Conservation (phyloP, 2,113 vertebrate species). For the Pangasianodon hypophthalmus region DNA sequence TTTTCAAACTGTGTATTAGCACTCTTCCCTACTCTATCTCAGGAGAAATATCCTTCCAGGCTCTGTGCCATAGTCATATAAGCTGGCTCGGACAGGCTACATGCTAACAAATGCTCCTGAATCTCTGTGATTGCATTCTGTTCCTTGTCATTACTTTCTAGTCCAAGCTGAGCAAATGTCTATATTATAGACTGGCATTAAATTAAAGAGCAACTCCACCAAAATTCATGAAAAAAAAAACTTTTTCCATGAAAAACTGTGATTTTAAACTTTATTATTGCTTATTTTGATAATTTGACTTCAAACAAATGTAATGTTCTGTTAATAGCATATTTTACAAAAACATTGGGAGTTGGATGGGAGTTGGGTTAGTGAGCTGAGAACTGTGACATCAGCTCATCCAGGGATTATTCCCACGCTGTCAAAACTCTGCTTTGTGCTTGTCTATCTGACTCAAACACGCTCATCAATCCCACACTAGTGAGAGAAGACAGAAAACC, state of each 20-base stretch:
- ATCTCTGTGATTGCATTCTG: constrained; percentile 3
- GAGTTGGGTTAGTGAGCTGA: neutral
- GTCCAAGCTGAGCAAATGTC: neutral
- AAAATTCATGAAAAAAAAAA: neutral
- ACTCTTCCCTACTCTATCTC: neutral
- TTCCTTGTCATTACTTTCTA: neutral
- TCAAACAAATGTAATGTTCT: neutral
- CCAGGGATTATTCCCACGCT: constrained; percentile 4
- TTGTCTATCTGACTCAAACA: neutral
- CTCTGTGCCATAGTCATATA: neutral
- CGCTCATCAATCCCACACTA: constrained; percentile 1
- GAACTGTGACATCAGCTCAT: neutral
- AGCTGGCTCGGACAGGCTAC: neutral
- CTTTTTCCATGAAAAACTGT: neutral
- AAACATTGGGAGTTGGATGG: neutral
- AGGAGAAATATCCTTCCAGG: neutral
- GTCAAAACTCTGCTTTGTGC: neutral
- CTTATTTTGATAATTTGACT: neutral
- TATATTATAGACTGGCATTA: neutral
- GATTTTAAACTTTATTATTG: neutral
- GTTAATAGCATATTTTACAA: neutral
- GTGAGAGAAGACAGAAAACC: neutral
- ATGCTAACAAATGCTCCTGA: neutral
- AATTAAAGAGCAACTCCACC: neutral
- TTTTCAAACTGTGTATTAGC: neutral